These are phyloP conservation scores for Episyrphus balteatus DNA, from an alignment of 1,140 invertebrate genomes.

Conservation along the genomic window DNA sequence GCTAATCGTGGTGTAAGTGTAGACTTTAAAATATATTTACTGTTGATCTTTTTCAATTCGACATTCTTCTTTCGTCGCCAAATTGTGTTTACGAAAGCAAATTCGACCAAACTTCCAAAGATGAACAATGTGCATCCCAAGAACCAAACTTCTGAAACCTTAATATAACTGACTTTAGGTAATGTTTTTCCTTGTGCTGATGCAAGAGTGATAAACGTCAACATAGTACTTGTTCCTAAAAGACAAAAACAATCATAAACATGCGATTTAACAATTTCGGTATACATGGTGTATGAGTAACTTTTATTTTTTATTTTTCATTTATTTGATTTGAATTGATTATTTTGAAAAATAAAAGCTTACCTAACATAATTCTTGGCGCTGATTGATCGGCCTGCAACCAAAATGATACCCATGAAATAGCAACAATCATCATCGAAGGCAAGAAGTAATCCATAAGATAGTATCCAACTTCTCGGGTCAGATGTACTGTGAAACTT, in stretches of 20 bases:
- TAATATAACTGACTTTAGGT: conserved; percentile 83
- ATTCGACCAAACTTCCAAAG: conserved; percentile 75
- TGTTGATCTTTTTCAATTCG: conserved; percentile 69
- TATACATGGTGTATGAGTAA: background rate
- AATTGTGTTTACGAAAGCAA: conserved; percentile 83
- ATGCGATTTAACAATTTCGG: background rate
- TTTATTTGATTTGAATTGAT: background rate
- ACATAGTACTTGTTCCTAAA: conserved; percentile 61
- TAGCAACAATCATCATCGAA: conserved; percentile 74
- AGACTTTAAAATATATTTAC: conserved; percentile 71
- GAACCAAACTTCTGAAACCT: conserved; percentile 82
- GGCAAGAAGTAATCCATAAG: conserved; percentile 84
- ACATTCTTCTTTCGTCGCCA: conserved; percentile 73
- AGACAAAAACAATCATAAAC: conserved; percentile 14
- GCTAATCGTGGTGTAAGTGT: conserved; percentile 64
- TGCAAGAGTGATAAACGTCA: conserved; percentile 76
- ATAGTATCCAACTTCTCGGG: conserved; percentile 75
- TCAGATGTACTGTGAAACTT: conserved; percentile 63
- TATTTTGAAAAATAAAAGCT: conserved; percentile 32
- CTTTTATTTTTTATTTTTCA: too few relatives aligned
- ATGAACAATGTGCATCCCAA: conserved; percentile 75
- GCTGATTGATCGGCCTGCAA: conserved; percentile 75
- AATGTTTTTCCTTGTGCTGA: conserved; percentile 71
- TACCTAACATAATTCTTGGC: conserved; percentile 59
- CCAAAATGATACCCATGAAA: conserved; percentile 88